Percentiles rank a stretch among this genome's conserved stretches.
Conservation (phyloP, 2,797 vertebrate genomes). For the Pseudochaenichthys georgianus region DNA sequence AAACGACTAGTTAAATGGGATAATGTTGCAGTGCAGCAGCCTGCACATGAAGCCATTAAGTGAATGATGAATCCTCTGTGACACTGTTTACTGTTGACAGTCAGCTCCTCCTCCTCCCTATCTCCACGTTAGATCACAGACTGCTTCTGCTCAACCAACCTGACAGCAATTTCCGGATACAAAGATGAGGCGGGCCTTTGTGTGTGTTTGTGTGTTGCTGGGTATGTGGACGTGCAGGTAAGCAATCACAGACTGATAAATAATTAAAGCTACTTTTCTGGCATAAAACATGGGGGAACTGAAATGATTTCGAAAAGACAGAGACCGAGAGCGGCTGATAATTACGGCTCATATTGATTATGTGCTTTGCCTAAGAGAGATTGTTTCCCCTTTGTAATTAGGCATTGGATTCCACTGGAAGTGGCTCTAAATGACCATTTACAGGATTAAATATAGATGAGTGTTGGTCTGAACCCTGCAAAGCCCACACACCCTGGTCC, state of each 20-base stretch:
- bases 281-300: conserved; percentile 39
- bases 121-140: conserved; percentile 36
- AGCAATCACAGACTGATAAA: conserved; percentile 56
- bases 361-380: conserved; percentile 41
- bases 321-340: conserved; percentile 50
- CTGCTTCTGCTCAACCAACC: conserved; percentile 40
- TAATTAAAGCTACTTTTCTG: conserved; percentile 56
- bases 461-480: conserved; percentile 30
- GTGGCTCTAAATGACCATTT: conserved; percentile 68
- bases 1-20: conserved; percentile 2
- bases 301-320: conserved; percentile 36
- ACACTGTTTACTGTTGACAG: conserved; percentile 44
- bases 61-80: conserved; percentile 39
- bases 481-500: conserved; percentile 35
- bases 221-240: conserved; percentile 12
- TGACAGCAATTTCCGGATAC: conserved; percentile 63
- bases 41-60: conserved; percentile 41
- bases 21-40: conserved; percentile 13
- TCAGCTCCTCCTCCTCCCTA: conserved; percentile 31
- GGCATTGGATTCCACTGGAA: conserved; percentile 61
- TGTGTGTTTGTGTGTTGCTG: conserved; percentile 5
- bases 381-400: conserved; percentile 62
- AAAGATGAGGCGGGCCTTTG: conserved; percentile 29
- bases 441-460: conserved; percentile 77
- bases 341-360: conserved; percentile 67